These are phyloP conservation scores for Pituophis catenifer DNA, from an alignment of 2,113 vertebrate genomes.

Conservation along the genomic window DNA sequence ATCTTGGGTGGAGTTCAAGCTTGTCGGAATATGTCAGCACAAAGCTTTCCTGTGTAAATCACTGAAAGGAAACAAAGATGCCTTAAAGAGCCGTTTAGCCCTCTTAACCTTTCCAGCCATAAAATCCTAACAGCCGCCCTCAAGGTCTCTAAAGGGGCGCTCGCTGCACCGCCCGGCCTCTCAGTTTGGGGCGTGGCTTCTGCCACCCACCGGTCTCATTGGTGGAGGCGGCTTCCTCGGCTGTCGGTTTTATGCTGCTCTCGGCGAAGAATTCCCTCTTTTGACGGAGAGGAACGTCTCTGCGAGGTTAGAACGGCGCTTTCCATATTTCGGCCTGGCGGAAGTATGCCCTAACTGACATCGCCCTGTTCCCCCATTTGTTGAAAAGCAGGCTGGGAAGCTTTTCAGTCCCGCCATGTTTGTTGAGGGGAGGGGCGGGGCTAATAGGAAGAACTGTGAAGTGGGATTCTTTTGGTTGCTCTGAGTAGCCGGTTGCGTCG, in stretches of 20 bases:
- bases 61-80: neutral
- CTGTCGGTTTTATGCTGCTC: neutral
- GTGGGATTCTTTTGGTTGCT: neutral
- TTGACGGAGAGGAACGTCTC: neutral
- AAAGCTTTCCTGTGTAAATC: neutral
- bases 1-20: neutral
- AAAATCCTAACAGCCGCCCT: neutral
- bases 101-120: neutral
- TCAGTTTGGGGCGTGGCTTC: neutral
- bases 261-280: neutral
- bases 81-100: neutral
- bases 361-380: neutral
- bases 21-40: neutral
- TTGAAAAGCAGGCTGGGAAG: neutral
- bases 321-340: neutral
- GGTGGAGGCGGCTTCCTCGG: neutral
- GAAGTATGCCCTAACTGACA: neutral
- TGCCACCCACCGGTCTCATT: neutral
- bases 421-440: neutral
- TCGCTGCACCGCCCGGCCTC: neutral
- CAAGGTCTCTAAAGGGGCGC: neutral
- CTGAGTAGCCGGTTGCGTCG: neutral
- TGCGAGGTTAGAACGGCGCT: neutral
- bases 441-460: neutral
- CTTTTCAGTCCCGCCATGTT: neutral